These are phyloP conservation scores for Rhegmatorhina hoffmannsi DNA, from an alignment of 2,113 vertebrate genomes.

Conservation along the genomic window DNA sequence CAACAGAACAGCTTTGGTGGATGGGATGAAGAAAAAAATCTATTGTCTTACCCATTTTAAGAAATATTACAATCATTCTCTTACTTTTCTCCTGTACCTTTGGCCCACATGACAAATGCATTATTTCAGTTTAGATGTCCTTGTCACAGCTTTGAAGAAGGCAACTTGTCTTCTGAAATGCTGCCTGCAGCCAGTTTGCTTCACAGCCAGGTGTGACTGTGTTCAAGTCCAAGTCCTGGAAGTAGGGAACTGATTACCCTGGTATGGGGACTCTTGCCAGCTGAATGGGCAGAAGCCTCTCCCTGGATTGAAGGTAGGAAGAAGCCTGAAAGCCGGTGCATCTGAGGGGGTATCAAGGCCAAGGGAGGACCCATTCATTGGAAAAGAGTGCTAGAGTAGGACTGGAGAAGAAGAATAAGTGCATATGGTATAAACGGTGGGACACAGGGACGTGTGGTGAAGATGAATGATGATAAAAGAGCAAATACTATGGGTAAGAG, in stretches of 20 bases:
- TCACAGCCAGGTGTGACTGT: neutral
- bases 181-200: neutral
- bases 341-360: neutral
- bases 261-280: neutral
- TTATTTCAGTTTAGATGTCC: neutral
- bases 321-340: rapidly evolving
- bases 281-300: neutral
- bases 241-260: neutral
- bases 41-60: neutral
- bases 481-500: neutral
- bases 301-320: neutral
- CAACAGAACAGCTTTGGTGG: neutral
- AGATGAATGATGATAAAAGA: neutral
- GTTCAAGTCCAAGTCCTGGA: neutral
- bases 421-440: neutral
- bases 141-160: neutral
- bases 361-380: rapidly evolving
- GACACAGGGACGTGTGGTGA: rapidly evolving
- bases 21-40: neutral
- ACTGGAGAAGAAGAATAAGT: neutral
- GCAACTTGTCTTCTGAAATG: neutral
- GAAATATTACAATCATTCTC: neutral
- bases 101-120: neutral
- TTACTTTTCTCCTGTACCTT: neutral
- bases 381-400: neutral